These are phyloP conservation scores for Ia io DNA, from an alignment of 2,113 vertebrate species.

Conservation along the genomic window DNA sequence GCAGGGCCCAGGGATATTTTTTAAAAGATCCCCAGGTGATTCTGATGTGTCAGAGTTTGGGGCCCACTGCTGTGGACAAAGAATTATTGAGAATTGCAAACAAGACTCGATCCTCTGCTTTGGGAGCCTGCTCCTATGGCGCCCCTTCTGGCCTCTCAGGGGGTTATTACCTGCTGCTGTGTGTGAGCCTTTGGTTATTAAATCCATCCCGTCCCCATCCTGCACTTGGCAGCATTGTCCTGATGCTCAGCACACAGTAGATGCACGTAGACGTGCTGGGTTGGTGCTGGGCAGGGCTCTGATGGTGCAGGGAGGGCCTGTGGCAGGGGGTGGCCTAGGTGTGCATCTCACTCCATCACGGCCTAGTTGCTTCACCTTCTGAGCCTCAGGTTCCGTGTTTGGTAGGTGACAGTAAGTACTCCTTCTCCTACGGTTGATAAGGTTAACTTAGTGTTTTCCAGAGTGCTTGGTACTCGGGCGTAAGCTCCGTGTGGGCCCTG, in stretches of 20 bases:
- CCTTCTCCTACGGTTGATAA: neutral
- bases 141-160: neutral
- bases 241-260: neutral
- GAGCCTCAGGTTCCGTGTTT: neutral
- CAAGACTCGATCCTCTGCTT: neutral
- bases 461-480: neutral
- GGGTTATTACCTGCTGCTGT: neutral
- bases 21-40: neutral
- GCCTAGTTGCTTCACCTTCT: neutral
- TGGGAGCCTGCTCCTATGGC: neutral
- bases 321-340: neutral
- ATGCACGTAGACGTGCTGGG: neutral
- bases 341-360: neutral
- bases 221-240: neutral
- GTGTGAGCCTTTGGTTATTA: neutral
- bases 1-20: neutral
- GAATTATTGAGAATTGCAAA: neutral
- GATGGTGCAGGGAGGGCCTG: neutral
- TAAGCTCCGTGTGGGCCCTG: neutral
- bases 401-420: neutral
- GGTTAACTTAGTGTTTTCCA: neutral
- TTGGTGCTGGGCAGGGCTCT: neutral
- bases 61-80: neutral
- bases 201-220: neutral
- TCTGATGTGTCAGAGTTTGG: neutral